Evolutionary conservation across 2,797 vertebrate genomes (phyloP), one percentile per base, ranked within the genome.

Genomic region (Cyclopterus lumpus): DNA sequence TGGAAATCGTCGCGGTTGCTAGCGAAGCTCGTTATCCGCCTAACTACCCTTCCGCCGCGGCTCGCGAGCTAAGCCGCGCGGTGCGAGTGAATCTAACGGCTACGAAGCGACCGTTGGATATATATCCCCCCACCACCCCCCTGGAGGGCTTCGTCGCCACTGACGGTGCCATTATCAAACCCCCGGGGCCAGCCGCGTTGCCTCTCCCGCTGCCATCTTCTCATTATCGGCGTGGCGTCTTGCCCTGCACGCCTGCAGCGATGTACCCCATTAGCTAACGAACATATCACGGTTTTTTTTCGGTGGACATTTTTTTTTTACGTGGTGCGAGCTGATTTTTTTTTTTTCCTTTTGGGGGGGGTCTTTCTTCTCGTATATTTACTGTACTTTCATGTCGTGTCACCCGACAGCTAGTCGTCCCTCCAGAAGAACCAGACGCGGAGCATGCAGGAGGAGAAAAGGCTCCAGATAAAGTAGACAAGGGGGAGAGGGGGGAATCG

Each of bases 401-500:
- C 79, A 75, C 67, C 80, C 60, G 65, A 80, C 82, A 76, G 81
- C 58, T 18, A 69, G 67, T 67, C 59, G 81, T 58, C 76, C 75
- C 69, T 77, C 65, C 76, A 81, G 80, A 66, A 67, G 75, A 75
- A 76, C 48, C 79, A 44, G 79, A 73, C 63, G 81, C 84, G 81
- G 90, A 90, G 86, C 73, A 89, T 87, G 90, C 87, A 71, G 86
- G 87, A 89, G 86, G 53, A 80, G 82, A 86, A 67, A 69, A 54
- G 24, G 71, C n/a, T 61, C 22, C 82, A 69, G 78, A 86, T 82
- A 76, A 86, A 40, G 62, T 49, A 74, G 92, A 91, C 91, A 86
- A 28, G 69, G 71, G 36, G 36, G 28, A n/a, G n/a, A n/a, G 24
- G 24, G 24, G 24, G 24, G 2, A n/a, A n/a, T n/a, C 38, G 38